These are phyloP conservation scores for mouse (Mus musculus) DNA, from an alignment of 2,113 vertebrate species.

Conservation along the genomic window DNA sequence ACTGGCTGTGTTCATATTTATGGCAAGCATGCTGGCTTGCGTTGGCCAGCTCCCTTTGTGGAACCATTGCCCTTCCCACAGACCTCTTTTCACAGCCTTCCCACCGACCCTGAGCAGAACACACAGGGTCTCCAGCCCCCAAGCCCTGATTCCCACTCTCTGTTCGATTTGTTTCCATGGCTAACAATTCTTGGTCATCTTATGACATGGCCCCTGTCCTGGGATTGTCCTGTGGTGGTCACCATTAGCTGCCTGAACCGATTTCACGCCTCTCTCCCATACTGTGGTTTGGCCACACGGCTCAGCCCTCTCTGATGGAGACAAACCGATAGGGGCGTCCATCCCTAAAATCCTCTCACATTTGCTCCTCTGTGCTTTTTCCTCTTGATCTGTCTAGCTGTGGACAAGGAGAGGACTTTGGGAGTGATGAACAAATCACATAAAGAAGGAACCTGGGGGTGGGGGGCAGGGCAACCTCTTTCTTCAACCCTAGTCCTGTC, in stretches of 20 bases:
- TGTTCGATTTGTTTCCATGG: background rate
- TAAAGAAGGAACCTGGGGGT: background rate
- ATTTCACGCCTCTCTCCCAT: background rate
- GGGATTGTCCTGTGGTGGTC: background rate
- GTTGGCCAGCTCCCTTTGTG: background rate
- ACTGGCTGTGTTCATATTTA: background rate
- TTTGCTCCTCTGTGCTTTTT: background rate
- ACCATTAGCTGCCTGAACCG: background rate
- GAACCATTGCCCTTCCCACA: background rate
- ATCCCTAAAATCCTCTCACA: background rate
- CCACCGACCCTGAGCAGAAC: background rate
- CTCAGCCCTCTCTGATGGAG: background rate
- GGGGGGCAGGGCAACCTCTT: background rate
- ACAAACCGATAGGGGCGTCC: background rate
- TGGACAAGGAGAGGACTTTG: background rate
- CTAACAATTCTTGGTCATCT: background rate
- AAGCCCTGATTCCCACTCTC: background rate
- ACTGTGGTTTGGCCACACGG: background rate
- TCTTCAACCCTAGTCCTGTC: background rate
- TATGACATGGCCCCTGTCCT: background rate
- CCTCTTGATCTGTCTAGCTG: background rate
- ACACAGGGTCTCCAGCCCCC: accelerated
- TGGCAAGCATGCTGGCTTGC: background rate
- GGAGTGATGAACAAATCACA: background rate
- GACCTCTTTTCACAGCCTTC: background rate